Evolutionary conservation across 2,888 invertebrate species (phyloP), one percentile per base, ranked within the genome.

Genomic region (Drosophila mettleri): DNA sequence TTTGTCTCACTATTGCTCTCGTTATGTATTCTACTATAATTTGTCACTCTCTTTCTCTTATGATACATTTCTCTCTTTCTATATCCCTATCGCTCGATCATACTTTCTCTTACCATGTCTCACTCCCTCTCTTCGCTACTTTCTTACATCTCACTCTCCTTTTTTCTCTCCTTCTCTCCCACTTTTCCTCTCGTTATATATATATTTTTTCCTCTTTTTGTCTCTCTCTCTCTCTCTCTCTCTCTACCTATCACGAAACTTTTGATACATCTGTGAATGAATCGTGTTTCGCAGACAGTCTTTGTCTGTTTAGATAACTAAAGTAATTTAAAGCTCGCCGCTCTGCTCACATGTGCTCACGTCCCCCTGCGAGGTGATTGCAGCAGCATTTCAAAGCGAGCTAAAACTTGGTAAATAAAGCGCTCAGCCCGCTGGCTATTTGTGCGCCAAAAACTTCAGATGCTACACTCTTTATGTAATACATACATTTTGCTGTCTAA

Each of bases 381-480:
- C 38, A 45, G 65, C 52, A 63, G 45, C 52, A 66, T 63, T 61
- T 57, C 38, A 59, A 66, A 74, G 57, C 48, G 53, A 52, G 51
- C 59, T 24, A 33, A 57, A 76, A 76, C 54, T 76, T 49, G 39
- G 52, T 29, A 59, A 71, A 61, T 49, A 75, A 71, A 59, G 39
- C 48, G 38, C 53, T 33, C 22, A 46, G 24, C 48, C 76, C 58
- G 53, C 41, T 64, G 73, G 83, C 86, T 86, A 74, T 86, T 83
- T 80, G 75, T 46, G 63, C 29, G 46, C 29, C 63, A 63, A 45
- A 29, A 67, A 75, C 55, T 74, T 70, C 33, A 53, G 36, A 45
- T 43, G 10, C 39, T n/a, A 27, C 49, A 53, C 18, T 52, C 71
- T 36, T 36, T 8, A 22, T 4, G 12, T 12, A 39, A 22, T 6